Evolutionary conservation across 2,888 invertebrate genomes (phyloP), one percentile per base, ranked within the genome.

Genomic region (Trissolcus japonicus): DNA sequence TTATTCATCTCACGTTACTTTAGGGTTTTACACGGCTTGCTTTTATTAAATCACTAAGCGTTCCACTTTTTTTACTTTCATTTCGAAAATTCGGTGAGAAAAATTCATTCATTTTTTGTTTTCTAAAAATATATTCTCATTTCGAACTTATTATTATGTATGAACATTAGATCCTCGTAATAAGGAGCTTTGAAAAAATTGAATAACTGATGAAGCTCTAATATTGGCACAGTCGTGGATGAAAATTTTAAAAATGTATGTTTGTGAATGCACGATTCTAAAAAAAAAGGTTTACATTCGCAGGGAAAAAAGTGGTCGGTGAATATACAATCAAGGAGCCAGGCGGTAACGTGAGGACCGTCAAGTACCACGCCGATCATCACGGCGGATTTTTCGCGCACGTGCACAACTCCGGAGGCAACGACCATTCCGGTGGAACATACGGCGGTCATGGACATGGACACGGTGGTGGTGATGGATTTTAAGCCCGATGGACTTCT

Each of bases 321-420:
- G 87, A 88, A 55, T 89, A 90, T 79, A 85, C 85, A 11, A 80
- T 89, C 17, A 86, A 87, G 43, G 89, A 89, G 71, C 88, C 89
- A 1, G 89, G 88, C 51, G 89, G 89, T 51, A 86, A 86, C 66
- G 83, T 82, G 9, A 82, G 86, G 19, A 85, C 83, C 35, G 87
- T 87, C 16, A 87, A 85, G 76, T 87, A 87, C 73, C 85, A 86
- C 66, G 83, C 85, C 4, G 89, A 89, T 72, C 89, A 85, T 40
- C 86, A 86, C 43, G 86, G 85, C 11, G 89, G 89, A 80, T 89
- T 89, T 80, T 86, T 87, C 79, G 89, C 88, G 3, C 83, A 85
- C 48, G 88, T 89, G 1, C 87, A 86, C 71, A 87, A 88, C 60
- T 84, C 85, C 21, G 84, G 84, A 46, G 87, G 87, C 13, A 87